Conservation (phyloP, 2,797 vertebrate species). For the Petrocephalus sullivani region DNA sequence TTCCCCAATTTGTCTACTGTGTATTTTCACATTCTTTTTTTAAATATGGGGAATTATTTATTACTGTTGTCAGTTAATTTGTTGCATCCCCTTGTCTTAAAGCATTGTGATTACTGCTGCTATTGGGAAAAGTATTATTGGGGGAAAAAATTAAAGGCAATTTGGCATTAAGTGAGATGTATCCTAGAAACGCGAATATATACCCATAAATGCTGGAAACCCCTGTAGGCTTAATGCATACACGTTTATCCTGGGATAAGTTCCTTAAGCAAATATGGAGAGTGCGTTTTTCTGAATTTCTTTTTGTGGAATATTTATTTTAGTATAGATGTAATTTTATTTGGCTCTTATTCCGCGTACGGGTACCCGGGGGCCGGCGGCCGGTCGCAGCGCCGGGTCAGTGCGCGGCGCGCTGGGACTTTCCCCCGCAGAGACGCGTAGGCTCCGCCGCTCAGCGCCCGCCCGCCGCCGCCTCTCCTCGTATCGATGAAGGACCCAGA, state of each 20-base stretch:
- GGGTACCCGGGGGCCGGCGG: neutral
- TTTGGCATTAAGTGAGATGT: neutral
- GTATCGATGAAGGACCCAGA: constrained; percentile 19
- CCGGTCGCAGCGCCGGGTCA: neutral
- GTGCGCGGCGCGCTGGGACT: neutral
- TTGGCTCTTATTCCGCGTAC: constrained; percentile 17
- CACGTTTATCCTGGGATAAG: neutral
- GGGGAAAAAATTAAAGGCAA: neutral
- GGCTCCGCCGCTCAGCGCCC: neutral
- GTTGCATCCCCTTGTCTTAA: neutral
- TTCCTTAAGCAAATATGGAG: neutral
- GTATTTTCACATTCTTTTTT: neutral
- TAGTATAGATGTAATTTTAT: constrained; percentile 18
- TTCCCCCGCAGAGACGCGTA: neutral
- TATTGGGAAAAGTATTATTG: neutral
- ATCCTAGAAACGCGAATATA: neutral
- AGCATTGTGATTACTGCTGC: neutral
- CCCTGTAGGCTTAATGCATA: neutral
- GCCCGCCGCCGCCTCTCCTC: constrained; percentile 29
- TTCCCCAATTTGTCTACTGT: neutral
- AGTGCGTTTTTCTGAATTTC: neutral
- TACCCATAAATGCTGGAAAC: neutral
- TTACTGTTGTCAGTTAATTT: neutral
- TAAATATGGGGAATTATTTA: neutral
- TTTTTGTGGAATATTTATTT: neutral